Evolutionary conservation across 2,113 vertebrate genomes (phyloP), one percentile per base, ranked within the genome.

Genomic region (Paraplagusia blochii): DNA sequence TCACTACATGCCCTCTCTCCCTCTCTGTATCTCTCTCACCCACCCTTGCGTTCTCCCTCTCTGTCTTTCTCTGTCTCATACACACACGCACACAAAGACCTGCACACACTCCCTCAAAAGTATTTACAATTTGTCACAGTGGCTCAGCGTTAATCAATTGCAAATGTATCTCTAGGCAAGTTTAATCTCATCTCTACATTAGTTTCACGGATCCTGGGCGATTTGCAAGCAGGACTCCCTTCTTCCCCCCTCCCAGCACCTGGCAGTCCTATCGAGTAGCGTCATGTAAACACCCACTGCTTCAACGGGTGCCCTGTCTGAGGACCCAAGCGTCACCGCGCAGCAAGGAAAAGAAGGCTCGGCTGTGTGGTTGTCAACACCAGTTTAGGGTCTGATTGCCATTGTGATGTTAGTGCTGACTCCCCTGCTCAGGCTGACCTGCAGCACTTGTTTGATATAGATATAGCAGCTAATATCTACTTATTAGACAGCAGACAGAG

Each of bases 331-430:
- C 83, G 77, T 77, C 78, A 13, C 79, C 40, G 80, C 88, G 82
- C 84, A 84, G 76, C 74, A 87, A 80, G 79, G 75, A 45, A 44
- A 85, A 91, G 91, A 79, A 69, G 78, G 88, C 87, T 59, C 79
- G 89, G 88, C 80, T 92, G 59, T 89, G 91, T 94, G 94, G 93
- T 91, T 95, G 94, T 95, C 93, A 95, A 90, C 88, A 93, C 51
- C 75, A 77, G 91, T 95, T 95, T 95, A 91, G 79, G 58, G 88
- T 84, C 76, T 88, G 81, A 85, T 71, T 61, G 73, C 84, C 83
- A 69, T 72, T 43, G 77, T 80, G 90, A 83, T 82, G 76, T 63
- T 17, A 88, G 90, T 70, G 61, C 51, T 72, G 83, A 87, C 84
- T 92, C 90, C 74, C 88, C 86, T 83, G 83, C 80, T 83, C 82